Base-by-base conservation (phyloP, 1,140 invertebrate genomes). In the Saxidomus purpurata region DNA sequence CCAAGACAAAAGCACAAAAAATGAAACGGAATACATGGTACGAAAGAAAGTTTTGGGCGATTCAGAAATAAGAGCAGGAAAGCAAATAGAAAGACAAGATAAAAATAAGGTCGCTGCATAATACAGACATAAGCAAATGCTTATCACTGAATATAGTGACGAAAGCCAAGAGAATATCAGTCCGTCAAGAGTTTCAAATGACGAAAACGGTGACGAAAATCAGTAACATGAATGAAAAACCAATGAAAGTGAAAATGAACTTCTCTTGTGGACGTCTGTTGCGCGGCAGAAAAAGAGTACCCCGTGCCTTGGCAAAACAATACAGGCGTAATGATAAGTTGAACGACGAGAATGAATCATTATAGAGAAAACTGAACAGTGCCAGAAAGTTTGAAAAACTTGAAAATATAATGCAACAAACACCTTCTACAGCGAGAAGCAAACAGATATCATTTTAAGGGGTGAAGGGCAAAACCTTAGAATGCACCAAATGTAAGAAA, bases 11-110 rank as follows among this genome's bases (percentile, higher is more conserved):
- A 25, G 1, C 83, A 38, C 59, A 85, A 31, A 28, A 67, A 31
- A 71, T 74, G 52, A 76, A 74, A 40, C n/a, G n/a, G 83, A 85
- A n/a, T 85, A 85, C 31, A 47, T 22, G 36, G 67, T n/a, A 17
- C 28, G 67, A 43, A 85, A 74, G 25, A 85, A 85, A 31, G 83
- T 43, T 38, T 55, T 85, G 15, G 83, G 83, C 19, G 52, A 85
- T 55, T 3, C 61, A 28, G 61, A 84, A 25, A 6, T 84, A 25
- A 69, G 61, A 4, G 38, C n/a, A 19, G 81, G 43, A 28, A 84
- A 84, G 49, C 81, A 84, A 40, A 9, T 1, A 19, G 0, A 69
- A 28, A 84, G 31, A 71, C 36, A 61, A 0, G 6, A 28, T 22
- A 69, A 2, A 49, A 84, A 84, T 71, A 84, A n/a, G 25, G 31